Percentiles rank a stretch among this genome's conserved stretches.
Conservation (phyloP, 1,140 invertebrate species). For the Procambarus virginalis region DNA sequence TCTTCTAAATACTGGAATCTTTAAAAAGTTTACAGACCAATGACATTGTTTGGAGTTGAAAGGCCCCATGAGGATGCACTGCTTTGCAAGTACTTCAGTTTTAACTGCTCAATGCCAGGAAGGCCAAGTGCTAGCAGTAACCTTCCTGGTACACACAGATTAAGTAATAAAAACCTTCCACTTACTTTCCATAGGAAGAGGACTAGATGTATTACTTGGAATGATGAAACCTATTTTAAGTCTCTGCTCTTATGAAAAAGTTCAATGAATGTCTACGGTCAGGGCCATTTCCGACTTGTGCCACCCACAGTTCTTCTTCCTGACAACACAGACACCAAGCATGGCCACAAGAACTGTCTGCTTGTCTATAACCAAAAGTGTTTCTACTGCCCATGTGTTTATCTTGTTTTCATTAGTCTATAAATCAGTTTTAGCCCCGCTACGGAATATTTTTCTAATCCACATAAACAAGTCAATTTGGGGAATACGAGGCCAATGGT, state of each 20-base stretch:
- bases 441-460: constrained; percentile 34
- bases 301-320: constrained; percentile 49
- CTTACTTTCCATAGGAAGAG: constrained; percentile 58
- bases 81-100: not conserved
- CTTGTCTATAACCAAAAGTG: constrained; percentile 34
- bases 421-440: constrained; percentile 41
- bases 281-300: constrained; percentile 43
- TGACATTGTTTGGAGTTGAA: constrained; percentile 15
- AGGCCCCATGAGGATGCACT: not conserved
- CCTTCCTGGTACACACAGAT: constrained; percentile 20
- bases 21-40: constrained; percentile 37
- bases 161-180: constrained; percentile 47
- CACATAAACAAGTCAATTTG: constrained; percentile 48
- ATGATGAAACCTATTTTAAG: constrained; percentile 53
- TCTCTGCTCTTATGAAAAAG: constrained; percentile 52
- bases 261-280: constrained; percentile 54
- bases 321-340: constrained; percentile 36
- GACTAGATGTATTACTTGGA: constrained; percentile 57
- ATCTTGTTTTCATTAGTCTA: constrained; percentile 38
- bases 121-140: not conserved
- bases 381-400: constrained; percentile 56
- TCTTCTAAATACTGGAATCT: not conserved
- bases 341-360: constrained; percentile 40
- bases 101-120: constrained; percentile 4
- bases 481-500: constrained; percentile 58